Percentiles rank a stretch among this genome's conserved stretches.
phyloP scores from a whole-genome alignment of 2,113 vertebrate species.

The Lycaon pictus region DNA sequence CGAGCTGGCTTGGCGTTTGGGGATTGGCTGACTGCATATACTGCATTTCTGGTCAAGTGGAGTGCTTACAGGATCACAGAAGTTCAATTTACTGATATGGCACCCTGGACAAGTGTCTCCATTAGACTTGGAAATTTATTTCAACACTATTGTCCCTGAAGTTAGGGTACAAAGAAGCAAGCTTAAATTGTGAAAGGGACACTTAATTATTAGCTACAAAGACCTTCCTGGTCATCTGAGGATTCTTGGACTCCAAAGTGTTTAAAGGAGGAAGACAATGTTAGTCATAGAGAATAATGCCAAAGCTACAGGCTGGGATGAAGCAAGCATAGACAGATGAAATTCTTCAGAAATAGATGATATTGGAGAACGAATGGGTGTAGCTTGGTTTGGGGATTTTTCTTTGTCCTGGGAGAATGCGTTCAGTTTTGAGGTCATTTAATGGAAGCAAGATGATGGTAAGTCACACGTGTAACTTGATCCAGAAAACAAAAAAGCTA shows the following conservation, averaged over 20 bases:
- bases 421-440: constrained; percentile 55
- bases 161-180: not conserved
- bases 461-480: not conserved
- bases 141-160: not conserved
- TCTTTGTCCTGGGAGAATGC: constrained; percentile 38
- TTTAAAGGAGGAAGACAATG: not conserved
- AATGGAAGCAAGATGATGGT: constrained; percentile 59
- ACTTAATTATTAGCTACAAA: not conserved
- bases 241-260: not conserved
- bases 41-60: not conserved
- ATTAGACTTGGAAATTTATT: not conserved
- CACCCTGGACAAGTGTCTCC: no score
- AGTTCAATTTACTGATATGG: not conserved
- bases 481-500: not conserved
- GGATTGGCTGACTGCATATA: not conserved
- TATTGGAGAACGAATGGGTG: not conserved
- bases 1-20: not conserved
- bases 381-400: not conserved
- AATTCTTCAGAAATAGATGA: not conserved
- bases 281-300: not conserved
- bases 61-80: not conserved
- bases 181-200: not conserved
- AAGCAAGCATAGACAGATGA: not conserved
- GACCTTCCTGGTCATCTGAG: not conserved
- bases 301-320: not conserved